Evolutionary conservation across 1,140 invertebrate species (phyloP).

Genomic region (Psilanteris sp.): DNA sequence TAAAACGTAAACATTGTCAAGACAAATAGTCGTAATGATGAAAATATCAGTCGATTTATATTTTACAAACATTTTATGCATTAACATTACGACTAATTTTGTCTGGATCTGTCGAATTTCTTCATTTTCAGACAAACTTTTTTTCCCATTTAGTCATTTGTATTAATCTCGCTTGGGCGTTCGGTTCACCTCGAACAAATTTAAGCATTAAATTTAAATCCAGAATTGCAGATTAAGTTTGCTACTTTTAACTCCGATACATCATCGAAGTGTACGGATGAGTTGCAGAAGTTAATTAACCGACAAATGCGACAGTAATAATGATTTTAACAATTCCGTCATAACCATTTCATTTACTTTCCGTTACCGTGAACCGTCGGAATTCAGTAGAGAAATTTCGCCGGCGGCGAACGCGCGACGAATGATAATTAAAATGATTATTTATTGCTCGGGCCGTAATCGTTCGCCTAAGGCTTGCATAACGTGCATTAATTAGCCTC

Average conservation of each 20-base stretch:
- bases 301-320: constrained; percentile 49
- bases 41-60: no score
- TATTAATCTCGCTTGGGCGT: no score
- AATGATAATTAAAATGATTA: constrained; percentile 71
- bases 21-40: no score
- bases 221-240: no score
- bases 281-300: constrained; percentile 31
- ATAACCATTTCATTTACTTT: constrained; percentile 55
- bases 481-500: constrained; percentile 67
- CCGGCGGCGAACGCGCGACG: constrained; percentile 33
- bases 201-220: no score
- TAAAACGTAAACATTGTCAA: no score
- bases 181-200: no score
- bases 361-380: constrained; percentile 30
- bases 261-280: constrained; percentile 34
- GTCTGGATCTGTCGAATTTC: no score
- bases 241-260: constrained; percentile 29
- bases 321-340: constrained; percentile 32
- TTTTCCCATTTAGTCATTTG: no score
- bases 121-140: no score
- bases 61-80: no score
- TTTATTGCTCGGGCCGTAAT: constrained; percentile 64
- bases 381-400: constrained; percentile 61
- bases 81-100: no score
- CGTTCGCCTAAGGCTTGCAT: constrained; percentile 54